Evolutionary conservation across 1,140 invertebrate genomes (phyloP).

Genomic region (Ooceraea biroi): DNA sequence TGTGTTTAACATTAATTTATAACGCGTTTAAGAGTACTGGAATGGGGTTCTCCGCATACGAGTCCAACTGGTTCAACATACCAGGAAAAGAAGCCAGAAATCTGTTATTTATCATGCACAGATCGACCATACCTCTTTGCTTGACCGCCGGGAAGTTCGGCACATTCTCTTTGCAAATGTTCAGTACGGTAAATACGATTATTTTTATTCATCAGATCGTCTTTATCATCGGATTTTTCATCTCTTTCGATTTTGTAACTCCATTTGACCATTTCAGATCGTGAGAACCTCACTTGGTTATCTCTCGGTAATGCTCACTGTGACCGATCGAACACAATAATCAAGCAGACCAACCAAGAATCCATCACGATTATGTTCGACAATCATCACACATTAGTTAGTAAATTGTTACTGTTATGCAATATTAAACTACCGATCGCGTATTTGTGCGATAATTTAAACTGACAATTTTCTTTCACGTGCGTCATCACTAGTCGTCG

Average conservation of each 20-base stretch:
- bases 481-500: not conserved
- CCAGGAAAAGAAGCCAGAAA: slow-evolving; percentile 50
- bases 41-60: slow-evolving; percentile 39
- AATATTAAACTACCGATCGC: not conserved
- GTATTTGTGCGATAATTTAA: too few species aligned
- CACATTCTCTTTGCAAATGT: slow-evolving; percentile 69
- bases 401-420: not conserved
- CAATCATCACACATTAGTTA: too few species aligned
- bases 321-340: slow-evolving; percentile 21
- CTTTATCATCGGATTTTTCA: too few species aligned
- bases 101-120: slow-evolving; percentile 65
- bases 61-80: slow-evolving; percentile 69
- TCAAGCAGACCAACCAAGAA: too few species aligned
- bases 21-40: slow-evolving; percentile 52
- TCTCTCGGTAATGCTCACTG: slow-evolving; percentile 65
- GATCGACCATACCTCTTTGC: slow-evolving; percentile 50
- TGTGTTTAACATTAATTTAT: not conserved
- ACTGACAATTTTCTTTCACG: not conserved
- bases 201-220: too few species aligned
- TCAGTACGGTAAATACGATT: slow-evolving; percentile 60
- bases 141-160: slow-evolving; percentile 68
- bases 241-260: too few species aligned
- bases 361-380: not conserved
- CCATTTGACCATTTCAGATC: slow-evolving; percentile 68
- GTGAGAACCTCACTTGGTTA: slow-evolving; percentile 67